Evolutionary conservation across 1,140 invertebrate genomes (phyloP), one percentile per base, ranked within the genome.

Genomic region (Diprion similis): DNA sequence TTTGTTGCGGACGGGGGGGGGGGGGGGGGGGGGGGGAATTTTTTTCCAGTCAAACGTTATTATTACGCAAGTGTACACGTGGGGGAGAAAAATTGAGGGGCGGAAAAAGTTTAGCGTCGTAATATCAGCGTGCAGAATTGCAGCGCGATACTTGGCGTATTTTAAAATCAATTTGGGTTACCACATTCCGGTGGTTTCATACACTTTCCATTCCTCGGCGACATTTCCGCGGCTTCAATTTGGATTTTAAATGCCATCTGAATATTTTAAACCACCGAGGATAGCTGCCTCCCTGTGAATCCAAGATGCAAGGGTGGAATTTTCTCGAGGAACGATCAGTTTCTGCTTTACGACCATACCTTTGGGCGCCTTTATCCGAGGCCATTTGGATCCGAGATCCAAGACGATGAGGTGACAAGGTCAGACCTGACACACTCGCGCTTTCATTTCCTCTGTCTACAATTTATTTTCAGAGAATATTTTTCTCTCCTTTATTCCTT

Each of bases 141-240:
- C 4, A 37, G 24, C 24, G 51, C 51, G 51, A 17, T 0, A 8
- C 11, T 59, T 37, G 24, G 24, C 51, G 77, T 82, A 85, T 86
- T 85, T 84, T 83, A 81, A 84, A 86, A 86, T 86, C 84, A 86
- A 86, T 85, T 85, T 86, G 84, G 85, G 81, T 81, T 79, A 37
- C 69, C 76, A 77, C 73, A 76, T 77, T 80, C 77, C 77, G 78
- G 75, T 77, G 79, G 76, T 78, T 76, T 72, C 74, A 6, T 66
- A 73, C 74, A 75, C 78, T 78, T 77, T 78, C 77, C 78, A 76
- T 71, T 73, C 68, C 70, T 69, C 75, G 73, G 76, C 15, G 77
- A 73, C 78, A 81, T 81, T 83, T 81, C 79, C 82, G 84, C 84
- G 80, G 81, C 79, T 82, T 79, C 85, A 85, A 86, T 86, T 86